These are phyloP conservation scores for Periophthalmus modestus DNA, from an alignment of 2,113 vertebrate species.

Conservation along the genomic window DNA sequence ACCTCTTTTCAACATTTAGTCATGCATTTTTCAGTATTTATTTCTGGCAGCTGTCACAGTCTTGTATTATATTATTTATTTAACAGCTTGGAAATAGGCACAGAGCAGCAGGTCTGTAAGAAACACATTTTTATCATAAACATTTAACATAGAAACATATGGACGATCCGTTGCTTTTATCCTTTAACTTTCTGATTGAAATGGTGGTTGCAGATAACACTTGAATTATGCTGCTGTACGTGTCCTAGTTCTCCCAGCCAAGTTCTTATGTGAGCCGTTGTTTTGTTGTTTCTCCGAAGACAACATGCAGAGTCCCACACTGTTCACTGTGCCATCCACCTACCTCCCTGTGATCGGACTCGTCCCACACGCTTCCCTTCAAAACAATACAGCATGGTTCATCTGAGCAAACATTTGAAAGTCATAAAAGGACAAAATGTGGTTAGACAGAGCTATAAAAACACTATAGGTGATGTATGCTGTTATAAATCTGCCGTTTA, in stretches of 20 bases:
- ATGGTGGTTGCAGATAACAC: background rate
- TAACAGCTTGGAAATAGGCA: no score
- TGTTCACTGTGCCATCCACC: conserved; percentile 46
- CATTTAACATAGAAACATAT: no score
- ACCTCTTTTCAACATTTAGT: no score
- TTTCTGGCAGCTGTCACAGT: no score
- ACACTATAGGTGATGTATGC: background rate
- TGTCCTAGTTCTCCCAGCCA: conserved; percentile 32
- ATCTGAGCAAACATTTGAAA: conserved; percentile 7
- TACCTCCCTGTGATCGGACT: conserved; percentile 46
- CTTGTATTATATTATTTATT: no score
- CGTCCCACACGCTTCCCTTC: conserved; percentile 51
- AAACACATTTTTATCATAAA: no score
- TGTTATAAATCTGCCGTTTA: no score
- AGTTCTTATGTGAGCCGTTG: conserved; percentile 45
- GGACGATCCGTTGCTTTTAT: background rate
- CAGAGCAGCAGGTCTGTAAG: no score
- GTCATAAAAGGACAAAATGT: background rate
- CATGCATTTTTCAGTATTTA: no score
- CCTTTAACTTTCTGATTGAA: conserved; percentile 1
- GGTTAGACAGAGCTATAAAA: background rate
- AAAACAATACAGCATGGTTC: conserved; percentile 18
- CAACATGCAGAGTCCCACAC: conserved; percentile 58
- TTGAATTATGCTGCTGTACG: background rate
- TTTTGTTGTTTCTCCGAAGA: conserved; percentile 44